These are phyloP conservation scores for Falco columbarius DNA, from an alignment of 2,797 vertebrate species.

Conservation along the genomic window DNA sequence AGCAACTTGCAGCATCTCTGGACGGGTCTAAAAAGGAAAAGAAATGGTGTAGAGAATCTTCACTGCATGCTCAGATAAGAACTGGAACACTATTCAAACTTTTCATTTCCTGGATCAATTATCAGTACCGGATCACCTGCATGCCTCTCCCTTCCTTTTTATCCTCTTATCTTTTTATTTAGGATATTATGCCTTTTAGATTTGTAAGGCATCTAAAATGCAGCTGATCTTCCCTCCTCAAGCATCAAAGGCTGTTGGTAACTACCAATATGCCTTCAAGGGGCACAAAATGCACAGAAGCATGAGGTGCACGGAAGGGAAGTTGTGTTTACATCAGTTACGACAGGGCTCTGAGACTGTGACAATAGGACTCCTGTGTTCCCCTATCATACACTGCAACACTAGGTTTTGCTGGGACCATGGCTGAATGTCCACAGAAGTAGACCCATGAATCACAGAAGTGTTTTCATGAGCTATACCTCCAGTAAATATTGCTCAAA, in stretches of 20 bases:
- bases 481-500: not conserved
- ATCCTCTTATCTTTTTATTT: not conserved
- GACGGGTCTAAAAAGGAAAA: not conserved
- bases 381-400: not conserved
- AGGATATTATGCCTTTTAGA: not conserved
- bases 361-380: not conserved
- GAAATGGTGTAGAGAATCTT: not conserved
- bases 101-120: not conserved
- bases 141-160: not conserved
- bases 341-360: not conserved
- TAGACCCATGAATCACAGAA: not conserved
- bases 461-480: not conserved
- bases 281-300: not conserved
- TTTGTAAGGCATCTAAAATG: not conserved
- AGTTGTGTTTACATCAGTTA: not conserved
- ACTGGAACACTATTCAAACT: not conserved
- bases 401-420: no score
- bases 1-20: not conserved
- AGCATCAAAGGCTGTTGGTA: not conserved
- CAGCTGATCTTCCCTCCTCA: accelerated
- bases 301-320: not conserved
- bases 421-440: not conserved
- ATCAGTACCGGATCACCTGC: not conserved
- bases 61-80: not conserved
- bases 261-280: not conserved